Conservation (phyloP, 2,797 vertebrate genomes). For the Esox masquinongy region DNA sequence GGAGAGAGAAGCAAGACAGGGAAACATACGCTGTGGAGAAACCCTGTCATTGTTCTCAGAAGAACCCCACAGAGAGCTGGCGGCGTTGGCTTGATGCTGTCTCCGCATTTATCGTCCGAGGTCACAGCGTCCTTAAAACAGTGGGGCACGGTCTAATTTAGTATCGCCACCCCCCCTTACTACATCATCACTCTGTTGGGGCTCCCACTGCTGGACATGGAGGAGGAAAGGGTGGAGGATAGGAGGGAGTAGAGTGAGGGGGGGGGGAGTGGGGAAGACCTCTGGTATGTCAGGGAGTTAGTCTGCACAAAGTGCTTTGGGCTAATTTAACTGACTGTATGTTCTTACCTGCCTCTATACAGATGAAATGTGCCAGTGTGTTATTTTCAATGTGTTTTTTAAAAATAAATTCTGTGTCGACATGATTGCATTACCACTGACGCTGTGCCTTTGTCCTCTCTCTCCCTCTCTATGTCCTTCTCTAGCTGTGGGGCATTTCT, state of each 20-base stretch:
- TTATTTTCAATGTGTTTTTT: too few relatives aligned
- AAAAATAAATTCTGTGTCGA: too few relatives aligned
- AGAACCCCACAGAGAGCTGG: slow-evolving; percentile 67
- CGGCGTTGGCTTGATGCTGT: slow-evolving; percentile 56
- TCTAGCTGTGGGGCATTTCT: slow-evolving; percentile 86
- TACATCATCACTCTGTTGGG: slow-evolving; percentile 51
- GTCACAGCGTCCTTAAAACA: slow-evolving; percentile 51
- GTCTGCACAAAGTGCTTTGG: slow-evolving; percentile 2
- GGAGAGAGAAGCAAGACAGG: slow-evolving; percentile 21
- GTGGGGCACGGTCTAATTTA: slow-evolving; percentile 59
- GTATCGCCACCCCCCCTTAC: slow-evolving; percentile 59
- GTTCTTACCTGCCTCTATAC: slow-evolving; percentile 45
- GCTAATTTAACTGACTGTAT: slow-evolving; percentile 23
- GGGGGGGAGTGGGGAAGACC: slow-evolving; percentile 2
- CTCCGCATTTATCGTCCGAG: slow-evolving; percentile 45
- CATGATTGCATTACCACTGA: too few relatives aligned
- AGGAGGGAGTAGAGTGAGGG: neutral
- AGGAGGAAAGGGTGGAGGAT: slow-evolving; percentile 22
- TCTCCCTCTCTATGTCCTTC: slow-evolving; percentile 13
- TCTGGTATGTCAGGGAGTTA: slow-evolving; percentile 22
- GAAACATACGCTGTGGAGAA: slow-evolving; percentile 54
- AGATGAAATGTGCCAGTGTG: too few relatives aligned
- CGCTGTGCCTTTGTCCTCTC: neutral
- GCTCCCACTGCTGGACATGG: slow-evolving; percentile 40
- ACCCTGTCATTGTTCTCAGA: slow-evolving; percentile 61